phyloP scores from a whole-genome alignment of 2,113 vertebrate species.

The Leptobrachium leishanense region DNA sequence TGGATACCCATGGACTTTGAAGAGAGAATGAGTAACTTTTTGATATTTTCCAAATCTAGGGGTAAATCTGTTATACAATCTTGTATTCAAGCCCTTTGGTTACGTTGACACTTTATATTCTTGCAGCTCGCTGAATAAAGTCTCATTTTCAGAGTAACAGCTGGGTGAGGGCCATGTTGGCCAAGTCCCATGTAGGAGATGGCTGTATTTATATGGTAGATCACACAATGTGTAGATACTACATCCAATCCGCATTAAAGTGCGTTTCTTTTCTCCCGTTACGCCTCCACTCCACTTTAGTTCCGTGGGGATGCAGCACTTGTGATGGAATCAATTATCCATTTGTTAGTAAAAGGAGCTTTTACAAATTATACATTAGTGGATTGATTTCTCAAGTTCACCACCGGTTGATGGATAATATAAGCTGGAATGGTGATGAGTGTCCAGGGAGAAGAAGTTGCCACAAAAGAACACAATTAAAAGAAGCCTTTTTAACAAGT shows the following conservation, averaged over 20 bases:
- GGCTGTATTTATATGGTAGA: no score
- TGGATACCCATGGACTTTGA: no score
- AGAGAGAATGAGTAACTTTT: no score
- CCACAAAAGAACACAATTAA: constrained; percentile 73
- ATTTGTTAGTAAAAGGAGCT: constrained; percentile 77
- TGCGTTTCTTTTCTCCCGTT: constrained; percentile 57
- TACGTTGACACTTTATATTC: no score
- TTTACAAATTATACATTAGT: constrained; percentile 83
- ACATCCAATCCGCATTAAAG: constrained; percentile 55
- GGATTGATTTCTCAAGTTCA: constrained; percentile 78
- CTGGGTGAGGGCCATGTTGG: no score
- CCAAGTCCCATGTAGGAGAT: no score
- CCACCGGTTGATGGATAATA: constrained; percentile 61
- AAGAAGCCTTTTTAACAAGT: constrained; percentile 68
- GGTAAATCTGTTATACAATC: no score
- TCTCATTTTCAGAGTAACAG: no score
- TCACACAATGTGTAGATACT: constrained; percentile 50
- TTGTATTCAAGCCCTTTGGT: no score
- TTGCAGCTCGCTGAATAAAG: no score
- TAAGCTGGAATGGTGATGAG: constrained; percentile 71
- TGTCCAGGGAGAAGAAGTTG: constrained; percentile 66
- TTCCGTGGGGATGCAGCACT: constrained; percentile 73
- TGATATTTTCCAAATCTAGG: no score
- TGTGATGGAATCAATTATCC: constrained; percentile 81
- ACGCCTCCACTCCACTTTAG: constrained; percentile 53